These are phyloP conservation scores for Benitochromis conjunctus DNA, from an alignment of 2,113 vertebrate genomes.

Conservation along the genomic window DNA sequence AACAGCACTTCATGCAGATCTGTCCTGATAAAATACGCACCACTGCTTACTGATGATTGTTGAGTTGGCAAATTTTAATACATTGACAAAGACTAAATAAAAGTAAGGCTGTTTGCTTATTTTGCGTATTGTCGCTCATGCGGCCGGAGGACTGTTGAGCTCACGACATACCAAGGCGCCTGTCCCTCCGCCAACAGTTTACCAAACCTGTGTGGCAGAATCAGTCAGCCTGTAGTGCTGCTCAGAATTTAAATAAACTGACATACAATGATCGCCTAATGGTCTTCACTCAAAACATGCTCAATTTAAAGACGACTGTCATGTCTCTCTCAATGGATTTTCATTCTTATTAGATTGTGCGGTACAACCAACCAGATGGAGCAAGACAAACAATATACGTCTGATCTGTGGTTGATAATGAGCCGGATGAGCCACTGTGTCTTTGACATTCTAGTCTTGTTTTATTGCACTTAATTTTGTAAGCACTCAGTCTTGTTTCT, in stretches of 20 bases:
- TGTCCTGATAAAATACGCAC: not conserved
- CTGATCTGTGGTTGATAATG: not conserved
- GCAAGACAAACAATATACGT: not conserved
- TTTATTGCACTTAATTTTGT: too few species aligned
- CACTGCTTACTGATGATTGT: accelerated
- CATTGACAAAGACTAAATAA: not conserved
- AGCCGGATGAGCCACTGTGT: not conserved
- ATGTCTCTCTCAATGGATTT: accelerated
- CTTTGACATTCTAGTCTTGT: not conserved
- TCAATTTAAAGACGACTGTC: not conserved
- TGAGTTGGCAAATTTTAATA: not conserved
- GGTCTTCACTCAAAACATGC: not conserved
- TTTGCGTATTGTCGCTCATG: not conserved
- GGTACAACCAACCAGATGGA: not conserved
- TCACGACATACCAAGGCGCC: not conserved
- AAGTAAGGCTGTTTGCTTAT: not conserved
- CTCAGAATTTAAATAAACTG: not conserved
- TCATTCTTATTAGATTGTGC: not conserved
- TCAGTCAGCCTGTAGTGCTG: not conserved
- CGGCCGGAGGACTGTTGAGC: not conserved
- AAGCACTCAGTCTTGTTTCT: too few species aligned
- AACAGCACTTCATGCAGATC: not conserved
- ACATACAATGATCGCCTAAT: not conserved
- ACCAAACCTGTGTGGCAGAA: not conserved
- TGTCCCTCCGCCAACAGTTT: not conserved